phyloP scores from a whole-genome alignment of 2,797 vertebrate species.

The Mastacembelus armatus region DNA sequence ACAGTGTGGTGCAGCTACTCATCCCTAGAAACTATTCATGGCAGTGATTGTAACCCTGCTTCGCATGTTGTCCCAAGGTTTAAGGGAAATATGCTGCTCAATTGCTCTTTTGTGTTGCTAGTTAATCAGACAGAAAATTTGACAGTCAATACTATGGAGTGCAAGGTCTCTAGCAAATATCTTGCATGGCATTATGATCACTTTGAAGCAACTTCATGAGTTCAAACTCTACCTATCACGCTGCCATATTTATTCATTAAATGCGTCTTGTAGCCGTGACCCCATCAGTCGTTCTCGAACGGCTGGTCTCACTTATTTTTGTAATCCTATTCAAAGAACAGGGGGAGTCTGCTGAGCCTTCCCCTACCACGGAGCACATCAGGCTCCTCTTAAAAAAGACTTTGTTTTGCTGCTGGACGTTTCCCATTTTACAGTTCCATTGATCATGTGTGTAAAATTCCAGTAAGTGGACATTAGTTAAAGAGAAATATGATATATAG shows the following conservation, averaged over 20 bases:
- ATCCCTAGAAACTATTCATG: slow-evolving; percentile 25
- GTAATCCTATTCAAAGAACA: slow-evolving; percentile 64
- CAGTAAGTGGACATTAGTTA: slow-evolving; percentile 29
- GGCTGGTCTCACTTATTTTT: slow-evolving; percentile 65
- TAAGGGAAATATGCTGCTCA: slow-evolving; percentile 9
- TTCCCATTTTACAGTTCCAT: slow-evolving; percentile 46
- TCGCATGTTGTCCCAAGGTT: slow-evolving; percentile 32
- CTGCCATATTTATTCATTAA: slow-evolving; percentile 40
- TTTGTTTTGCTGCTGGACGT: slow-evolving; percentile 73
- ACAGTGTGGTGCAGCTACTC: background rate
- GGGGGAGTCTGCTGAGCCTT: slow-evolving; percentile 59
- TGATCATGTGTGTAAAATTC: slow-evolving; percentile 60
- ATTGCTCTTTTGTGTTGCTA: slow-evolving; percentile 23
- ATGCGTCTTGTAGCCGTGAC: slow-evolving; percentile 10
- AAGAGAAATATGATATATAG: slow-evolving; percentile 28
- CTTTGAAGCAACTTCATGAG: slow-evolving; percentile 7
- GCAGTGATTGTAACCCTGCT: slow-evolving; percentile 13
- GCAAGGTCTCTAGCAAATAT: background rate
- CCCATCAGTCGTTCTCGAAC: slow-evolving; percentile 24
- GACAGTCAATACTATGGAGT: background rate
- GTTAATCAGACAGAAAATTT: slow-evolving; percentile 4
- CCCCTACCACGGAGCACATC: slow-evolving; percentile 55
- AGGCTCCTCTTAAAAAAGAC: slow-evolving; percentile 76
- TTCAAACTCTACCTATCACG: slow-evolving; percentile 14
- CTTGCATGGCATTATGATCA: background rate